A percentile compares a stretch with the other conserved stretches of the same genome.
phyloP scores from a whole-genome alignment of 2,888 invertebrate genomes.

The Plebejus argus region DNA sequence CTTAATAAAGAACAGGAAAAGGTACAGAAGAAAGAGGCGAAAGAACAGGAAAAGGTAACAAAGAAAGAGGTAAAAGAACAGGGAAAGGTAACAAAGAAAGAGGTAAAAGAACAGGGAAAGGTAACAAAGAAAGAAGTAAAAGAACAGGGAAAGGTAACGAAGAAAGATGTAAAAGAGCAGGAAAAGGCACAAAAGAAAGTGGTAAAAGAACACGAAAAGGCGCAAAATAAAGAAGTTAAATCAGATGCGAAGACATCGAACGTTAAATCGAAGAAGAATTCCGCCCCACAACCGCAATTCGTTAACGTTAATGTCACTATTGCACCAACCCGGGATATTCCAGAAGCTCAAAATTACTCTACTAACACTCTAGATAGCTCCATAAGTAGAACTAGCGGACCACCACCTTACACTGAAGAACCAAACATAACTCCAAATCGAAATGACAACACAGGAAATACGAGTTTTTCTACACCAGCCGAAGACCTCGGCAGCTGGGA shows the following conservation, averaged over 20 bases:
- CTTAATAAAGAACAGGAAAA: constrained; percentile 43
- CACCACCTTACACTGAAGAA: constrained; percentile 60
- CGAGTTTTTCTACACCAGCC: constrained; percentile 57
- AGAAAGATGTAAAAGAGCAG: constrained; percentile 38
- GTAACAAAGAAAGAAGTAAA: constrained; percentile 40
- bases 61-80: constrained; percentile 38
- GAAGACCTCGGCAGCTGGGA: constrained; percentile 71
- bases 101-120: constrained; percentile 38
- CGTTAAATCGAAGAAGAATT: constrained; percentile 1
- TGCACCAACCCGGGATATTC: constrained; percentile 32
- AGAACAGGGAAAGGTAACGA: not conserved
- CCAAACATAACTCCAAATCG: constrained; percentile 46
- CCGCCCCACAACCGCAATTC: constrained; percentile 28
- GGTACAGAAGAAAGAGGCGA: constrained; percentile 4
- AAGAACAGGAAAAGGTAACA: constrained; percentile 38
- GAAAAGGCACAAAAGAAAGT: constrained; percentile 27
- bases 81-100: not conserved
- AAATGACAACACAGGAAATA: constrained; percentile 56
- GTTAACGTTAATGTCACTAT: not conserved
- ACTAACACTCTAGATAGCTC: constrained; percentile 70
- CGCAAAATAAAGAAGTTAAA: not conserved
- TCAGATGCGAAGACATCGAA: not conserved
- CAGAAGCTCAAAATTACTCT: constrained; percentile 47
- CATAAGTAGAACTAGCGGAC: constrained; percentile 65
- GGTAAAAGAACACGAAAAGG: not conserved